A percentile compares a stretch with the other conserved stretches of the same genome.
Evolutionary conservation across 2,113 vertebrate genomes (phyloP).

Genomic region (Echinops telfairi): DNA sequence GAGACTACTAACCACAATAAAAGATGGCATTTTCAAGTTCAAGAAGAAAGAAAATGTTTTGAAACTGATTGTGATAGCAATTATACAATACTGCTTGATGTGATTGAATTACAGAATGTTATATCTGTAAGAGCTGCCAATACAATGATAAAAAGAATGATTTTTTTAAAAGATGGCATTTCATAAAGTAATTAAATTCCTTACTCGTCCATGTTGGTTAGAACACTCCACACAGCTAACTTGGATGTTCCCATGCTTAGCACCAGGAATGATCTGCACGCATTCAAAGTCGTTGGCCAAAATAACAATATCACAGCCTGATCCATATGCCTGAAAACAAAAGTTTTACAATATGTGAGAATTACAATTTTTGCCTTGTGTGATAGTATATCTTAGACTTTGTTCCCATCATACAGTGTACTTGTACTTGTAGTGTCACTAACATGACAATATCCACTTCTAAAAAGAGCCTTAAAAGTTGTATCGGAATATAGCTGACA

Average conservation of each 20-base stretch:
- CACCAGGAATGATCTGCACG: slow-evolving; percentile 99
- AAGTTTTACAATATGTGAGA: slow-evolving; percentile 62
- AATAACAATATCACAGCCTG: slow-evolving; percentile 98
- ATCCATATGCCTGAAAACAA: slow-evolving; percentile 95
- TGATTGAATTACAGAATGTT: no score
- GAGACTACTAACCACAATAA: no score
- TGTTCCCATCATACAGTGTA: not conserved
- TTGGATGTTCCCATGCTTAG: slow-evolving; percentile 99
- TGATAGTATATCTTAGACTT: not conserved
- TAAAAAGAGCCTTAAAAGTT: slow-evolving; percentile 48
- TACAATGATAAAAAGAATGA: no score
- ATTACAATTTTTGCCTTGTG: not conserved
- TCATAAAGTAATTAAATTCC: slow-evolving; percentile 77
- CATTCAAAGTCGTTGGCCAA: slow-evolving; percentile 98
- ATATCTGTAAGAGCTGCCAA: no score
- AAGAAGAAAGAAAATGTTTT: no score
- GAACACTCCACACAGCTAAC: slow-evolving; percentile 99
- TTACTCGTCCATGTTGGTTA: slow-evolving; percentile 97
- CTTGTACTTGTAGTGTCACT: not conserved
- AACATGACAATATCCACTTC: slow-evolving; percentile 38
- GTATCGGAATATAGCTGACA: slow-evolving; percentile 45
- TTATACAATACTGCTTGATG: no score
- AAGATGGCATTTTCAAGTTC: no score
- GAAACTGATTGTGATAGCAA: no score
- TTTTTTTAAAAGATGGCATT: slow-evolving; percentile 50